Conservation (phyloP, 2,113 vertebrate species). For the Rhombomys opimus region DNA sequence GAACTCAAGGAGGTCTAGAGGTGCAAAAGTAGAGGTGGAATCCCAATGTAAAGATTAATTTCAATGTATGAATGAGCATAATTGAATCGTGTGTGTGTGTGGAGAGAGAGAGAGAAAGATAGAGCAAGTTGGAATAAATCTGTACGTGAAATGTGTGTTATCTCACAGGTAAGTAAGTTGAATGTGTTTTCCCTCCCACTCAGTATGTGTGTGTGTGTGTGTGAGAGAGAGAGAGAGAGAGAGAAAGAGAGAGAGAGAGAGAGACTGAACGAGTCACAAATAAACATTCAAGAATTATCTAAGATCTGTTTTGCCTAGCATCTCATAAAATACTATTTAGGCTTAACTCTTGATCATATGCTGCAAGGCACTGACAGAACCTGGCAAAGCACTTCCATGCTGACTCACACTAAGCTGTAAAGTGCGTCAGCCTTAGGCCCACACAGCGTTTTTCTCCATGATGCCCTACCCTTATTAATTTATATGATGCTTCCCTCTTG, state of each 20-base stretch:
- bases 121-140: not conserved
- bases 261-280: not conserved
- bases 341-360: not conserved
- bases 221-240: too few relatives aligned
- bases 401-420: constrained; percentile 20
- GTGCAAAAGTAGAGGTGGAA: not conserved
- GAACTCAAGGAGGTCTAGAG: not conserved
- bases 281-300: not conserved
- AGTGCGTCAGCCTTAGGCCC: not conserved
- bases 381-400: not conserved
- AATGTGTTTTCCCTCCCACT: not conserved
- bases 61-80: not conserved
- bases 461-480: not conserved
- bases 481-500: not conserved
- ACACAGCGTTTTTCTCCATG: not conserved
- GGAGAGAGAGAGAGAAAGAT: too few relatives aligned
- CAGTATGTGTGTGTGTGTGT: not conserved
- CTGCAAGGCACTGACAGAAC: constrained; percentile 20
- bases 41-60: not conserved
- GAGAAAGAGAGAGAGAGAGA: too few relatives aligned
- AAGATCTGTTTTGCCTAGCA: not conserved
- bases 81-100: not conserved
- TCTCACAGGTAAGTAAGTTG: not conserved
- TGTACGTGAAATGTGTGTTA: not conserved
- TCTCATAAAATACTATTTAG: not conserved